Conservation (phyloP, 2,888 invertebrate species). For the Noctuana brunneofusca region DNA sequence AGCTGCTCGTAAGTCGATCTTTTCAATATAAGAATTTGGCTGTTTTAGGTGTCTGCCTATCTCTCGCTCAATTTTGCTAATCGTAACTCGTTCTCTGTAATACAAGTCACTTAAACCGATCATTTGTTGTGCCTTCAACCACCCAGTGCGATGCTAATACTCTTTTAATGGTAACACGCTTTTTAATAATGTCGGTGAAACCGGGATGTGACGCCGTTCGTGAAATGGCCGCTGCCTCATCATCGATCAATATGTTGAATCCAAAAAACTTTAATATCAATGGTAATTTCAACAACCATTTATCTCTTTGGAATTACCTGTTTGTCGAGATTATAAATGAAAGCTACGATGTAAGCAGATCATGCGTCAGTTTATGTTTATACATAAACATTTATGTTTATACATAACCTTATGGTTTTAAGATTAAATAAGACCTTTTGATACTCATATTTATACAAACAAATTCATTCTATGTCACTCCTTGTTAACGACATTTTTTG, state of each 20-base stretch:
- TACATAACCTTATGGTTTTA: too few species aligned
- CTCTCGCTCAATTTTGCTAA: conserved; percentile 5
- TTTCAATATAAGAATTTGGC: background rate
- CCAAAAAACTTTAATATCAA: conserved; percentile 35
- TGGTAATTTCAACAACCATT: conserved; percentile 35
- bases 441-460: too few species aligned
- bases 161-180: conserved; percentile 61
- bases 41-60: background rate
- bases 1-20: background rate
- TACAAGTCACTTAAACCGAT: conserved; percentile 48
- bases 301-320: conserved; percentile 30
- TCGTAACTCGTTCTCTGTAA: conserved; percentile 5
- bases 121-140: conserved; percentile 65
- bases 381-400: too few species aligned
- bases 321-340: conserved; percentile 29
- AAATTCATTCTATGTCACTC: too few species aligned
- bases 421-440: too few species aligned
- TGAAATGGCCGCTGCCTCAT: conserved; percentile 38
- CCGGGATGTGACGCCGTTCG: conserved; percentile 37
- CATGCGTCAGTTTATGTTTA: background rate
- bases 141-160: conserved; percentile 65
- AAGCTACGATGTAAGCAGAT: conserved; percentile 9
- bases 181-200: conserved; percentile 46
- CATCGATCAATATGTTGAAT: conserved; percentile 35
- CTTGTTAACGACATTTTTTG: too few species aligned